Evolutionary conservation across 2,888 invertebrate species (phyloP).

Genomic region (Linyphia triangularis): DNA sequence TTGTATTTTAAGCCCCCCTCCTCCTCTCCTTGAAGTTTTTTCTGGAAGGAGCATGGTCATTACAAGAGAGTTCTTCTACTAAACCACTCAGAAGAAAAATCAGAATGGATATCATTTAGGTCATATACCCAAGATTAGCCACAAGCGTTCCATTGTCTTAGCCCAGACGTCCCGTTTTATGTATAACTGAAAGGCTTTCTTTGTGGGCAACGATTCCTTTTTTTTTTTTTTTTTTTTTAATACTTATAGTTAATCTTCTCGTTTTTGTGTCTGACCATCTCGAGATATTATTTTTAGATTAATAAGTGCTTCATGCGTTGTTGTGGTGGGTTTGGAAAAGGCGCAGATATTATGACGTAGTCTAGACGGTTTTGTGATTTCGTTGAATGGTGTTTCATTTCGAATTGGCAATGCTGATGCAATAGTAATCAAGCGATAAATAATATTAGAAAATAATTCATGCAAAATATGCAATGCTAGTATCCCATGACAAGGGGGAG

Average conservation of each 20-base stretch:
- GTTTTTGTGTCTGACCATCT: not conserved
- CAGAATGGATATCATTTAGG: slow-evolving; percentile 42
- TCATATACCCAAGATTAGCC: slow-evolving; percentile 13
- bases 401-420: too few species aligned
- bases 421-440: too few species aligned
- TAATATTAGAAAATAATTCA: too few species aligned
- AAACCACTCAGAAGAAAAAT: slow-evolving; percentile 23
- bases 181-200: slow-evolving; percentile 38
- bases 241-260: not conserved
- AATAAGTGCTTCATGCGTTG: not conserved
- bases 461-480: too few species aligned
- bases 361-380: too few species aligned
- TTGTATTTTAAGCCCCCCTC: slow-evolving; percentile 13
- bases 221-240: too few species aligned
- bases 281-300: not conserved
- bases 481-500: too few species aligned
- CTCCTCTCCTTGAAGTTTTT: slow-evolving; percentile 1
- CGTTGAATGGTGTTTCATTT: too few species aligned
- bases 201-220: not conserved
- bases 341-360: too few species aligned
- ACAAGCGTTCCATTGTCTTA: slow-evolving; percentile 60
- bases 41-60: slow-evolving; percentile 41
- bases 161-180: slow-evolving; percentile 31
- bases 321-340: too few species aligned
- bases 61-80: slow-evolving; percentile 37